Evolutionary conservation across 2,888 invertebrate species (phyloP), one percentile per base, ranked within the genome.

Genomic region (Epinotia ramella): DNA sequence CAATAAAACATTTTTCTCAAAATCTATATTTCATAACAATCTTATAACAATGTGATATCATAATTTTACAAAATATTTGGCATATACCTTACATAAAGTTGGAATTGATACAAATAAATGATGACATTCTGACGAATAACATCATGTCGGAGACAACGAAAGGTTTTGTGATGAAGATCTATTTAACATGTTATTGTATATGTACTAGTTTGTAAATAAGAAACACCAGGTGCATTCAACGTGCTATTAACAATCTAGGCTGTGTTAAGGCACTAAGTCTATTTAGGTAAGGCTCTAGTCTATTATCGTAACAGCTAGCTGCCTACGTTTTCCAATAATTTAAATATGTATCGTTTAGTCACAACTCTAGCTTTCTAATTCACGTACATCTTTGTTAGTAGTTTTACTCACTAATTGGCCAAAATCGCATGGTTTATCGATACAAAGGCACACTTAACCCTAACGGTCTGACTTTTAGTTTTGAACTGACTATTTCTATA

Each of bases 1-100:
- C 84, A 82, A 73, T 71, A 76, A 68, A 73, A 73, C 56, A 66
- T 77, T 83, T 83, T 82, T 87, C 89, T 91, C 87, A 89, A 92
- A 89, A 89, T 92, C 90, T 94, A 90, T 94, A 94, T 91, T 93
- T 90, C 84, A 88, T 94, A 94, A 94, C 94, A 94, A 89, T 91
- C 88, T 90, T 89, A 88, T 88, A 94, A 94, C 93, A 93, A 91
- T 91, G 92, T 91, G 90, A 92, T 90, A 87, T 86, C 81, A 89
- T 89, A 89, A 89, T 89, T 91, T 90, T 91, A 93, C 89, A 91
- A 94, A 92, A 93, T 94, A 94, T 94, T 94, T 94, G 94, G 94
- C 92, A 92, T 94, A 91, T 87, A 90, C 90, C 88, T 93, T 90
- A 91, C 86, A 88, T 87, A 88, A 91, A 88, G 83, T 65, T 85